Evolutionary conservation across 2,888 invertebrate genomes (phyloP), one percentile per base, ranked within the genome.

Genomic region (Apamea sordens): DNA sequence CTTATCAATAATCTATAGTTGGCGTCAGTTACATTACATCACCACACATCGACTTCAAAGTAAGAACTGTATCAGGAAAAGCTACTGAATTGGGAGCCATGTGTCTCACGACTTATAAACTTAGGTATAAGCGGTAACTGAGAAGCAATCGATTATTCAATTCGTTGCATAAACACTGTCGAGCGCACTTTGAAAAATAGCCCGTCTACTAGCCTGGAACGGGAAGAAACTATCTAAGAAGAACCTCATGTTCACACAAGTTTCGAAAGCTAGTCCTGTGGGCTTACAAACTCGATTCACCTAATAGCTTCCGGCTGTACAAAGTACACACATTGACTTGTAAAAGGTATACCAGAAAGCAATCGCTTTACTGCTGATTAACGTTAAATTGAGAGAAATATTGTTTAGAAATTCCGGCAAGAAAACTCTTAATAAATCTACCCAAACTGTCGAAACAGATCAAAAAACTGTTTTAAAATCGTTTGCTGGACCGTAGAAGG

Each of bases 221-320:
- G 36, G 36, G 2, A 44, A 36, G n/a, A 67, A 67, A 67, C 36
- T 80, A 11, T 18, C 28, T 8, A 28, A 21, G 7, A 76, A 41
- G 24, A 56, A 76, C 64, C 21, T 28, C 10, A 56, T 50, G 77
- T 65, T 24, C 28, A 44, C 53, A 47, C 13, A 84, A 84, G 61
- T 84, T 79, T 68, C 8, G 28, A 67, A 47, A 79, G 28, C 36
- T 28, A 79, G 32, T 47, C 61, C 67, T 28, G 79, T 21, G 83
- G 47, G 83, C 28, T 76, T 77, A 77, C 76, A 76, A 83, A 83
- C 69, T 73, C n/a, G 24, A 36, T 65, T 71, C 36, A 36, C 18
- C 18, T 36, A 36, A 71, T n/a, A n/a, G 4, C 0, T 71, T 36
- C 7, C n/a, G 36, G n/a, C 36, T 76, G 36, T 28, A 76, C 6